Conservation (phyloP, 2,888 invertebrate species). For the Petrolisthes cinctipes region DNA sequence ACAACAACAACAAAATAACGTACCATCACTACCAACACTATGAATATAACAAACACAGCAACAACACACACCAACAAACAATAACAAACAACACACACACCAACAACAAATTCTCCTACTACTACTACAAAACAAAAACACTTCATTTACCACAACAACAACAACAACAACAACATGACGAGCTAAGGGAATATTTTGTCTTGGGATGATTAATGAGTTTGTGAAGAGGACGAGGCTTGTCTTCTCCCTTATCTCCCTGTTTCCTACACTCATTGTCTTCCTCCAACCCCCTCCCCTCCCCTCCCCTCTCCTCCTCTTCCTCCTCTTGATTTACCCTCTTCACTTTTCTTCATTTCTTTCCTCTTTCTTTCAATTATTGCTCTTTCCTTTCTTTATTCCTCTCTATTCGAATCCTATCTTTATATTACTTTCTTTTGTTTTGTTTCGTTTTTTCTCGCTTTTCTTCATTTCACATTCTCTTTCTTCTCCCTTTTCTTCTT, state of each 20-base stretch:
- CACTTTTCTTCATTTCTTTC: not conserved
- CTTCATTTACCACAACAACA: not conserved
- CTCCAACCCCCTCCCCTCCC: not conserved
- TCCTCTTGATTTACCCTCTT: not conserved
- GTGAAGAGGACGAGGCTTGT: not conserved
- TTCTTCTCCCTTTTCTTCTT: not conserved
- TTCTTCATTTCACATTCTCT: not conserved
- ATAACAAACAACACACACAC: too few species aligned
- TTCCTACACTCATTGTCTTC: constrained; percentile 7
- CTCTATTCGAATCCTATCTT: not conserved
- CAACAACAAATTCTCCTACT: not conserved
- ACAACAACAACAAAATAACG: too few species aligned
- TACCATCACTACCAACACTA: too few species aligned
- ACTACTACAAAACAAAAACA: not conserved
- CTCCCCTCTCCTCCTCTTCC: not conserved
- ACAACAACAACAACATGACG: not conserved
- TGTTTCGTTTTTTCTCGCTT: not conserved
- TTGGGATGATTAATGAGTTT: not conserved
- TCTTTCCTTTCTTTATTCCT: not conserved
- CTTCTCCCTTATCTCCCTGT: not conserved
- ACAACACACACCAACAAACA: too few species aligned
- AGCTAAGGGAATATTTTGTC: not conserved
- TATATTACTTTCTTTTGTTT: not conserved
- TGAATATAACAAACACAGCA: too few species aligned
- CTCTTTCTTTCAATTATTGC: not conserved